Evolutionary conservation across 2,888 invertebrate species (phyloP), one percentile per base, ranked within the genome.

Genomic region (Smittia aterrima): DNA sequence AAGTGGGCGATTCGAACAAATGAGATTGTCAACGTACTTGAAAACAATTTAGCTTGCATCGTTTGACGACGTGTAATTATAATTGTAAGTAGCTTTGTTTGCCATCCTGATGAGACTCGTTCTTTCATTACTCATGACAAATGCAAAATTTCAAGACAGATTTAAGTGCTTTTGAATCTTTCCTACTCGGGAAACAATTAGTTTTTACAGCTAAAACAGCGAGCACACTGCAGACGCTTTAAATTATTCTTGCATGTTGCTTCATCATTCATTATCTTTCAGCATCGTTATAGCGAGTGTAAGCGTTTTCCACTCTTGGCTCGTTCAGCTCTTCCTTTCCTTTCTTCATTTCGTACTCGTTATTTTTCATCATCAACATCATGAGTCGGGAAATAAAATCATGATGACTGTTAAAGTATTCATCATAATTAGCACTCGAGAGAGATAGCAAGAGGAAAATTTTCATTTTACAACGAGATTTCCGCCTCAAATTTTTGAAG

Each of bases 321-420:
- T 11, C 22, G 7, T 41, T 18, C 22, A 11, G 20, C 67, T 24
- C 41, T 22, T 20, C 9, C 22, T 41, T 67, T 40, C 24, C 41
- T 41, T 40, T 32, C 32, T 32, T 6, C 9, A 9, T 9, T 32
- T 32, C 32, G 32, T 18, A 13, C 41, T 67, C 24, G n/a, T 22
- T 18, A 18, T 1, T 32, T 67, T 67, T 70, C 53, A 54, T 53
- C 54, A 70, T 24, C 47, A 24, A 7, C 67, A 67, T n/a, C 41
- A 58, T 58, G 58, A 58, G 58, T 58, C 18, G 58, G 22, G 11
- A 58, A 58, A 58, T 58, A 58, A 54, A 53, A 70, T 70, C 54
- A 70, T 70, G 70, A 70, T 70, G 70, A 70, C 70, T 54, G 22
- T 54, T 70, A 27, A 54, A 70, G 70, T 70, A 70, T 70, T 70